Conservation (phyloP, 2,113 vertebrate genomes). For the Entelurus aequoreus region DNA sequence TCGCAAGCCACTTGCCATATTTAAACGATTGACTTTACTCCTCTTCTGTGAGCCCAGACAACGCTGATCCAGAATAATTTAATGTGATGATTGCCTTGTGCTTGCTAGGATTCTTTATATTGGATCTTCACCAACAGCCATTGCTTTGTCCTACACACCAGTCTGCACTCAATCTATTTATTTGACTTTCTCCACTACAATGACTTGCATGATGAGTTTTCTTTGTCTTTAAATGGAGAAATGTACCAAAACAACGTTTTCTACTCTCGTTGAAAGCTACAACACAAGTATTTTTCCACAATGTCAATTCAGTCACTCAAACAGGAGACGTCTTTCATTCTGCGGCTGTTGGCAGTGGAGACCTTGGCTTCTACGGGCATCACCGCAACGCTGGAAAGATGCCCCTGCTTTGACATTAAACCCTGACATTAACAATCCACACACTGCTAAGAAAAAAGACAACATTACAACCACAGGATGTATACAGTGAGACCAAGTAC, state of each 20-base stretch:
- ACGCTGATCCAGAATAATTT: constrained; percentile 8
- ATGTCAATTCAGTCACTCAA: constrained; percentile 18
- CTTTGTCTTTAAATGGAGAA: not conserved
- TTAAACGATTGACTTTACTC: constrained; percentile 27
- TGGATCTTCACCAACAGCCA: constrained; percentile 6
- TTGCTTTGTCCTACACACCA: not conserved
- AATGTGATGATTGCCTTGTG: constrained; percentile 6
- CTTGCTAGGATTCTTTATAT: constrained; percentile 5
- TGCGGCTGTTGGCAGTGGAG: constrained; percentile 25
- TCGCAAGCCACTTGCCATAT: constrained; percentile 11
- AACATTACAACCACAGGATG: constrained; percentile 12
- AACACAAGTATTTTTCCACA: not conserved
- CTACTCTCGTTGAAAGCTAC: constrained; percentile 2
- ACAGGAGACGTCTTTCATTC: constrained; percentile 19
- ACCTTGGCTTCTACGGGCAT: constrained; percentile 35
- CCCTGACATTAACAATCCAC: constrained; percentile 24
- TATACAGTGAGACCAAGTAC: constrained; percentile 11
- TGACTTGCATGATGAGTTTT: not conserved
- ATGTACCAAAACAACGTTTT: not conserved
- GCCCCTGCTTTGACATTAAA: constrained; percentile 24
- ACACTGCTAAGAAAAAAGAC: constrained; percentile 12
- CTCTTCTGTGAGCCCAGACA: constrained; percentile 21
- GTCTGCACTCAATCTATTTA: constrained; percentile 8
- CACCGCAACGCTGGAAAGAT: constrained; percentile 38
- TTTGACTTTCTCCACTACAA: not conserved